Percentiles rank a stretch among this genome's conserved stretches.
These are phyloP conservation scores for Diarsia mendica DNA, from an alignment of 2,888 invertebrate species.

Conservation along the genomic window DNA sequence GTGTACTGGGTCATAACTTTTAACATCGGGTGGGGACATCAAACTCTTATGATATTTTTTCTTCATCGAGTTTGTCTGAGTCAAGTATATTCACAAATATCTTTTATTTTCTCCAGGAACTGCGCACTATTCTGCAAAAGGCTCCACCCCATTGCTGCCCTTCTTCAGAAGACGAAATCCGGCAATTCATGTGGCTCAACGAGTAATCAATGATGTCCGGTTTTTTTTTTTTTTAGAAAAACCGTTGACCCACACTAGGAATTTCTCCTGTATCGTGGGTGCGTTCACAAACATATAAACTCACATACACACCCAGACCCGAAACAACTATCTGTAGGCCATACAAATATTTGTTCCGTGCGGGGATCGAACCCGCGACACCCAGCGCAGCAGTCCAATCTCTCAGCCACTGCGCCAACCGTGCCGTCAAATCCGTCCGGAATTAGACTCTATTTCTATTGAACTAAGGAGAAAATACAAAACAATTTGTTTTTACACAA, in stretches of 20 bases:
- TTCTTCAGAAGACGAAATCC: conserved; percentile 92
- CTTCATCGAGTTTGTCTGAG: not conserved
- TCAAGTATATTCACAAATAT: not conserved
- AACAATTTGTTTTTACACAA: not conserved
- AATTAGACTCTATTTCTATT: conserved; percentile 23
- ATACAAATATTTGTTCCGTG: too few relatives aligned
- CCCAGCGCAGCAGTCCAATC: too few relatives aligned
- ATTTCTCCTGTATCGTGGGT: too few relatives aligned
- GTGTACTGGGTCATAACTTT: not conserved
- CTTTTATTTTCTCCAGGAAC: conserved; percentile 73
- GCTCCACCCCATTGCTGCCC: conserved; percentile 92
- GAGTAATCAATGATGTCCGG: conserved; percentile 79
- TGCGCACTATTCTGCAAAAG: conserved; percentile 82
- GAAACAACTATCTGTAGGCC: too few relatives aligned
- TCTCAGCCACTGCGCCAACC: too few relatives aligned
- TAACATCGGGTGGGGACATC: not conserved
- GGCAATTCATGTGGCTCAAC: conserved; percentile 91
- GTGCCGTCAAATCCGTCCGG: too few relatives aligned
- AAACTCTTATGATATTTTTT: not conserved
- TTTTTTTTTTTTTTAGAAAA: too few relatives aligned
- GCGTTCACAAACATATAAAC: too few relatives aligned
- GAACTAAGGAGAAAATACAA: conserved; percentile 9
- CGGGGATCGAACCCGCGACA: too few relatives aligned
- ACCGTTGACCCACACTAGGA: too few relatives aligned
- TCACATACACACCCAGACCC: too few relatives aligned